Base-by-base conservation (phyloP, 1,140 invertebrate species). In the Drosophila nigrodunni region DNA sequence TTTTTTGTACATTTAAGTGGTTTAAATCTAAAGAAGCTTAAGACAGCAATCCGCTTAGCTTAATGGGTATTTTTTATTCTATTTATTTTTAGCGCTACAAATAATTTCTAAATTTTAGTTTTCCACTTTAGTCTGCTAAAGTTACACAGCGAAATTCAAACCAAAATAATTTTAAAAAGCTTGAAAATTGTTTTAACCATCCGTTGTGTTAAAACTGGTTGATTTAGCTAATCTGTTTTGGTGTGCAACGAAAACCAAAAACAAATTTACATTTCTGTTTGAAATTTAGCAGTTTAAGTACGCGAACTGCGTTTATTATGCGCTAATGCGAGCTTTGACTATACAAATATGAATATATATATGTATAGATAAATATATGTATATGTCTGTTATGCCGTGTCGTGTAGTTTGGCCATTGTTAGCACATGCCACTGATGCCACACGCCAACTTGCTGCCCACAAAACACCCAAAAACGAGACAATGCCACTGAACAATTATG, bases 301-400 rank as follows among this genome's bases (percentile, higher is more conserved):
- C 47, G 39, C 74, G 70, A 73, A 69, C 66, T 62, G 67, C 74
- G 64, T 82, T 52, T 70, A 76, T 78, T 72, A 70, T 57, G 47
- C 46, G 21, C 46, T 74, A 87, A 87, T 83, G 85, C 54, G 77
- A 88, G 88, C 83, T 87, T 88, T 88, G 83, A 88, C 83, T 88
- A 73, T 30, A 39, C 43, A 75, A 49, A 49, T 50, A 55, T 34
- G 49, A 7, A 9, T 41, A 21, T n/a, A 0, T 62, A 10, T 34
- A 37, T 59, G 43, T 58, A 41, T 59, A 18, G 39, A 30, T 18
- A 52, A 21, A n/a, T 21, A 25, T 35, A 21, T 66, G 18, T 21
- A 46, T 15, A 46, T 47, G 35, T 39, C 3, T 8, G 25, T 30
- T n/a, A 30, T 57, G 49, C 58, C 46, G 50, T 61, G 55, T 54